These are phyloP conservation scores for Drosophila burlai DNA, from an alignment of 1,140 invertebrate genomes.

Conservation along the genomic window DNA sequence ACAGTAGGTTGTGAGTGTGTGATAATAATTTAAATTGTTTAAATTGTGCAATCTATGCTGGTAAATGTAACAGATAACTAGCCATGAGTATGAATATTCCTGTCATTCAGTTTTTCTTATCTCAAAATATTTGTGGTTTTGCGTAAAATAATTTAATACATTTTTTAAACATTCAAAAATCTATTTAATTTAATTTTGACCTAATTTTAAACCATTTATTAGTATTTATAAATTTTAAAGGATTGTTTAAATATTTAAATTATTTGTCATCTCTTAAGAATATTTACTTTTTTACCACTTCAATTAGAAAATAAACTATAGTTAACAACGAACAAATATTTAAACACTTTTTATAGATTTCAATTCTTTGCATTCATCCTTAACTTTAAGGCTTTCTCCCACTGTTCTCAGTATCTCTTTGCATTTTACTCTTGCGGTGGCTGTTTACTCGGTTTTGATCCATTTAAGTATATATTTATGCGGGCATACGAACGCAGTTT, in stretches of 20 bases:
- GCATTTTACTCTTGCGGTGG: conserved; percentile 11
- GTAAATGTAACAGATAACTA: neutral
- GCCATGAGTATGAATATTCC: neutral
- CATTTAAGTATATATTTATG: conserved; percentile 47
- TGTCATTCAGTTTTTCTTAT: no score
- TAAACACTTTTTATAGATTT: neutral
- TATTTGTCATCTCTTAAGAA: neutral
- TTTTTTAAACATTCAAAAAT: neutral
- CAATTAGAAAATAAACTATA: neutral
- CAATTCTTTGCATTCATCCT: conserved; percentile 2
- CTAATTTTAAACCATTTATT: neutral
- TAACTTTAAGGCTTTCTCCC: conserved; percentile 2
- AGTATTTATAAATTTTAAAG: neutral
- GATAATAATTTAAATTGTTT: conserved; percentile 23
- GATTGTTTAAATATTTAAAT: no score
- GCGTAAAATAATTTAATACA: neutral
- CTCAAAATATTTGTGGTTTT: neutral
- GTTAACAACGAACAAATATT: neutral
- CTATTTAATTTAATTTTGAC: neutral
- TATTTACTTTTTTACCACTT: neutral
- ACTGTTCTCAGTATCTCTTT: conserved; percentile 19
- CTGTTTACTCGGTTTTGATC: conserved; percentile 52
- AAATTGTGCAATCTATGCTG: neutral
- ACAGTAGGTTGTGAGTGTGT: neutral
- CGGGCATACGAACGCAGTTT: conserved; percentile 43